Percentiles rank a stretch among this genome's conserved stretches.
These are phyloP conservation scores for Habropoda laboriosa DNA, from an alignment of 1,140 invertebrate species.

Conservation along the genomic window DNA sequence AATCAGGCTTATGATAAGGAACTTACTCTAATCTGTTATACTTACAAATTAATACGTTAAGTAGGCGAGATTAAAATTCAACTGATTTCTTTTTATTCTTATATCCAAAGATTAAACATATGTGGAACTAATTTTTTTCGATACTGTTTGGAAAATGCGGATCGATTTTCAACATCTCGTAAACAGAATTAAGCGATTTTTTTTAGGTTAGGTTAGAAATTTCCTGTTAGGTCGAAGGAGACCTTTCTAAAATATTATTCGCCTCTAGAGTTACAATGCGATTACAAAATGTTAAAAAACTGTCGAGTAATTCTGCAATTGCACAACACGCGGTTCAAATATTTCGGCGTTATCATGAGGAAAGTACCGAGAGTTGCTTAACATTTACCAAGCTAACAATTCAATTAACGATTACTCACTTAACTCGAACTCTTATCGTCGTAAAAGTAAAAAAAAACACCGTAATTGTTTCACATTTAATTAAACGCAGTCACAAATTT, in stretches of 20 bases:
- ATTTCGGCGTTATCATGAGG: neutral
- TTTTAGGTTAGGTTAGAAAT: too few relatives aligned
- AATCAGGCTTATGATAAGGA: neutral
- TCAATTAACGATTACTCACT: neutral
- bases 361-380: neutral
- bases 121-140: neutral
- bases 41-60: neutral
- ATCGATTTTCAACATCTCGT: neutral
- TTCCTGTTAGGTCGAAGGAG: too few relatives aligned
- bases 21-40: neutral
- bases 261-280: neutral
- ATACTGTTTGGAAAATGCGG: neutral
- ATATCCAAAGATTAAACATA: neutral
- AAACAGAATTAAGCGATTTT: neutral
- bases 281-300: neutral
- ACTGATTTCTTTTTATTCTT: neutral
- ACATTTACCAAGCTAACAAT: neutral
- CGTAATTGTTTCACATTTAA: too few relatives aligned
- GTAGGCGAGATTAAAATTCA: neutral
- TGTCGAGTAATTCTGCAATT: neutral
- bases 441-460: neutral
- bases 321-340: neutral
- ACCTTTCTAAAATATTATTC: neutral
- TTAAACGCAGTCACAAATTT: too few relatives aligned
- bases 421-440: neutral